A percentile compares a stretch with the other conserved stretches of the same genome.
phyloP scores from a whole-genome alignment of 2,888 invertebrate species.

The Platerodrilus igneus region DNA sequence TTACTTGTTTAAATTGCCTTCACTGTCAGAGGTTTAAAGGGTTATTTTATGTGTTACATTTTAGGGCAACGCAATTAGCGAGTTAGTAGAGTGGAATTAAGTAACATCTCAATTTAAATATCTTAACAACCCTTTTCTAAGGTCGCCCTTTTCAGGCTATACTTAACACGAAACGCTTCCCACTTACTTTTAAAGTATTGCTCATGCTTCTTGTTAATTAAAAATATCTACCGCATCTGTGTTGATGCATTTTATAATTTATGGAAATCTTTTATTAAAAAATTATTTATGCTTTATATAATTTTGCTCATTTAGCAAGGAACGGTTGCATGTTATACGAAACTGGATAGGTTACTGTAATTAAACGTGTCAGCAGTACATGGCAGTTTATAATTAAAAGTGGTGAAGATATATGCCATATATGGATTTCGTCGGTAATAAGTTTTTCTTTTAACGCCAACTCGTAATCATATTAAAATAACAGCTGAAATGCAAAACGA shows the following conservation, averaged over 20 bases:
- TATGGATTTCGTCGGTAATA: no score
- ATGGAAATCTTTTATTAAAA: constrained; percentile 20
- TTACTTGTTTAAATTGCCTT: constrained; percentile 27
- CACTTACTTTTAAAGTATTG: constrained; percentile 31
- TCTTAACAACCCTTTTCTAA: constrained; percentile 39
- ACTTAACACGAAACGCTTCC: constrained; percentile 24
- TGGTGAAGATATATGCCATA: no score
- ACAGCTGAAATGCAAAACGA: no score
- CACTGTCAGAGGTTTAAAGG: constrained; percentile 34
- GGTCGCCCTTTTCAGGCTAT: constrained; percentile 31
- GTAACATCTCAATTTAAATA: constrained; percentile 50
- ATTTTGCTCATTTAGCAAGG: constrained; percentile 1
- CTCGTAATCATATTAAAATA: no score
- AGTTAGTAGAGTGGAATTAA: constrained; percentile 48
- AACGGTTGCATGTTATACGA: constrained; percentile 8
- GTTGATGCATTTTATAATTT: constrained; percentile 33
- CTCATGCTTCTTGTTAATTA: constrained; percentile 44
- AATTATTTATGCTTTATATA: constrained; percentile 10
- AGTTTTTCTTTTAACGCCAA: no score
- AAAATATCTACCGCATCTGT: constrained; percentile 44
- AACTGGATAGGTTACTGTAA: no score
- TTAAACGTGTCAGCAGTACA: no score
- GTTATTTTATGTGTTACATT: constrained; percentile 45
- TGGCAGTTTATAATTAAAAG: no score
- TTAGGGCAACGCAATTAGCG: constrained; percentile 47